phyloP scores from a whole-genome alignment of 2,113 vertebrate genomes.

The Chionomys nivalis region DNA sequence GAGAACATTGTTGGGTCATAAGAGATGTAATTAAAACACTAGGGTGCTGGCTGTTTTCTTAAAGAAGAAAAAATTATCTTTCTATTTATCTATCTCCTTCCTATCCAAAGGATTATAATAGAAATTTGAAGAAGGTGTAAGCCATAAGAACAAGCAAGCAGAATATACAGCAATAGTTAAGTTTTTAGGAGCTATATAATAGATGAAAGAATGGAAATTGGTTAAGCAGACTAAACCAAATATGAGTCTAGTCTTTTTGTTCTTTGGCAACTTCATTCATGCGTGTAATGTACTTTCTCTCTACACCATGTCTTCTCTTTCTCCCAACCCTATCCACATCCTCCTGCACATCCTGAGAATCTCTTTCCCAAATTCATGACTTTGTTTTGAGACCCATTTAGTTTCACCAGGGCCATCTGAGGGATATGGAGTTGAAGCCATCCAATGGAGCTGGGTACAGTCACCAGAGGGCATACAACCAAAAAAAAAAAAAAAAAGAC shows the following conservation, averaged over 20 bases:
- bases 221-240: background rate
- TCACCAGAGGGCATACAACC: background rate
- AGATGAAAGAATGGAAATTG: background rate
- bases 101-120: conserved; percentile 23
- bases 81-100: background rate
- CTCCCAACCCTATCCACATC: background rate
- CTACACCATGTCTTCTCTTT: background rate
- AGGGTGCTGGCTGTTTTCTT: background rate
- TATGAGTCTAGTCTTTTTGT: background rate
- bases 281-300: background rate
- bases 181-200: background rate
- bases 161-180: background rate
- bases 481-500: background rate
- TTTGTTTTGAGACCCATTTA: background rate
- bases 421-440: background rate
- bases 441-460: background rate
- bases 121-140: background rate
- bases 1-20: background rate
- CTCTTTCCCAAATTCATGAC: background rate
- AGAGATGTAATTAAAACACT: background rate
- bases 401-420: background rate
- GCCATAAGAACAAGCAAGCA: background rate
- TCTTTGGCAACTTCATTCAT: background rate
- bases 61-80: conserved; percentile 5
- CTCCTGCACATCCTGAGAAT: background rate